These are phyloP conservation scores for Arnoldichthys spilopterus DNA, from an alignment of 2,797 vertebrate species.

Conservation along the genomic window DNA sequence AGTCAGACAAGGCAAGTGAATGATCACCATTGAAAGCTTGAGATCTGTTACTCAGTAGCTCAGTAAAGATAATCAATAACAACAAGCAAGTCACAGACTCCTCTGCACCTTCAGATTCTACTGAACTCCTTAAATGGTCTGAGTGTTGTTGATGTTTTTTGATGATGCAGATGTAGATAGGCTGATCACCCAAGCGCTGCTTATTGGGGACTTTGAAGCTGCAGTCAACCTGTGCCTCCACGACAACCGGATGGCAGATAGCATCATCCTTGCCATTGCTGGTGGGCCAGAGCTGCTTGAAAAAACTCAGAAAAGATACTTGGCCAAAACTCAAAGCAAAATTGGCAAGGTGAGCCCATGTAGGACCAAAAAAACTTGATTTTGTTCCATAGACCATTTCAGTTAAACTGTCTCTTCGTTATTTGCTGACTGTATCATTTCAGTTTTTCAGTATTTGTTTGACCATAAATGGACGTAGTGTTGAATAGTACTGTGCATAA, in stretches of 20 bases:
- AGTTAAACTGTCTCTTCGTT: too few relatives aligned
- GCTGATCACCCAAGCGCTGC: conserved; percentile 94
- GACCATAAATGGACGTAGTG: background rate
- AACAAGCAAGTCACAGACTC: too few relatives aligned
- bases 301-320: conserved; percentile 93
- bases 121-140: background rate
- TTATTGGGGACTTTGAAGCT: conserved; percentile 91
- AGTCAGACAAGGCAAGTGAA: conserved; percentile 76
- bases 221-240: conserved; percentile 95
- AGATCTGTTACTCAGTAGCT: background rate
- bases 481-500: background rate
- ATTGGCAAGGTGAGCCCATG: conserved; percentile 84
- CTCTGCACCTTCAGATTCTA: background rate
- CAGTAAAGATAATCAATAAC: too few relatives aligned
- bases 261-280: conserved; percentile 94
- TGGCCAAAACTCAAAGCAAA: conserved; percentile 88
- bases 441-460: background rate
- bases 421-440: background rate
- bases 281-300: conserved; percentile 90
- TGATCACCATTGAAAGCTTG: background rate
- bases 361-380: background rate
- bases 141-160: background rate
- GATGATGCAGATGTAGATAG: conserved; percentile 87
- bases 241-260: conserved; percentile 95
- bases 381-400: too few relatives aligned